phyloP scores from a whole-genome alignment of 2,888 invertebrate genomes.

The Ecdyonurus torrentis region DNA sequence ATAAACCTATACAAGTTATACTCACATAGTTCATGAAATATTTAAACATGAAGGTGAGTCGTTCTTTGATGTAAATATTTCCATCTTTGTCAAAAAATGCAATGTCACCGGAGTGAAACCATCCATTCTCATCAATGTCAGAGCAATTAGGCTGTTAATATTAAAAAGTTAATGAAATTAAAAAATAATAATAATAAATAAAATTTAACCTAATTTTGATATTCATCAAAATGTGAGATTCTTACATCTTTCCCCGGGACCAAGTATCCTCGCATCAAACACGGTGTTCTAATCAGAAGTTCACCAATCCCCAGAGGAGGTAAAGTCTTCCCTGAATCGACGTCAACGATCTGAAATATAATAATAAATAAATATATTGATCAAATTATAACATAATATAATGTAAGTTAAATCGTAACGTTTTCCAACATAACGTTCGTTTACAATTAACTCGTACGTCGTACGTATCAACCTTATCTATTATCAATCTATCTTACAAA shows the following conservation, averaged over 20 bases:
- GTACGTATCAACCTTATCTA: too few species aligned
- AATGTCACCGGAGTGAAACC: constrained; percentile 6
- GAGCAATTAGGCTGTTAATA: not conserved
- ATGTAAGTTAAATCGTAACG: too few species aligned
- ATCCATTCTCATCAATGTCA: not conserved
- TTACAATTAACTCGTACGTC: too few species aligned
- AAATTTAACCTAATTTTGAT: too few species aligned
- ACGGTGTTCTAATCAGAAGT: not conserved
- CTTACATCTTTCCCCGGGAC: too few species aligned
- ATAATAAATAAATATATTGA: too few species aligned
- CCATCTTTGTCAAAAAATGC: constrained; percentile 6
- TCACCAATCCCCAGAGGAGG: not conserved
- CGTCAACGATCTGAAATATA: not conserved
- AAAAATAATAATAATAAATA: not conserved
- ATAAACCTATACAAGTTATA: too few species aligned
- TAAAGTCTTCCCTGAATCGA: not conserved
- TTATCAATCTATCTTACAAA: too few species aligned
- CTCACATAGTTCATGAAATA: constrained; percentile 6
- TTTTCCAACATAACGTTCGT: too few species aligned
- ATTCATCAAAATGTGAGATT: too few species aligned
- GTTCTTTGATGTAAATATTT: constrained; percentile 1
- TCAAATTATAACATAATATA: too few species aligned
- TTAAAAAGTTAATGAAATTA: too few species aligned
- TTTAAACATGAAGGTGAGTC: constrained; percentile 5
- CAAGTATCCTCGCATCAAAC: not conserved